Conservation (phyloP, 1,140 invertebrate genomes). For the Caerostris darwini region DNA sequence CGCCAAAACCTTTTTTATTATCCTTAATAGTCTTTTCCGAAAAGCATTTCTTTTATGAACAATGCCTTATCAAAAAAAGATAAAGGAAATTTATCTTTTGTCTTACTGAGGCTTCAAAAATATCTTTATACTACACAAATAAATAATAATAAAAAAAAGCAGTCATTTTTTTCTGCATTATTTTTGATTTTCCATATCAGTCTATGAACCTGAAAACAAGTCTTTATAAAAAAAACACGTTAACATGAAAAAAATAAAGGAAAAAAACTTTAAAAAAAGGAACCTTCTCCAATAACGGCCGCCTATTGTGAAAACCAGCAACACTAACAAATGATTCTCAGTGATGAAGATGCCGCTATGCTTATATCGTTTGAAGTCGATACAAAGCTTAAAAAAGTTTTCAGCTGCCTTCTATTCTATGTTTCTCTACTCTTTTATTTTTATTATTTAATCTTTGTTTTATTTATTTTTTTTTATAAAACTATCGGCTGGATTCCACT, state of each 20-base stretch:
- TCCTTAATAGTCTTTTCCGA: background rate
- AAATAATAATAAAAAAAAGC: background rate
- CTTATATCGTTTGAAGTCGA: slow-evolving; percentile 40
- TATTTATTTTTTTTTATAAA: slow-evolving; percentile 16
- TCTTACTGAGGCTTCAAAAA: background rate
- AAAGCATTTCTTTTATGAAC: background rate
- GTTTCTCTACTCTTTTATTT: background rate
- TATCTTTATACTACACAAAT: background rate
- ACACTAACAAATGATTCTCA: slow-evolving; percentile 10
- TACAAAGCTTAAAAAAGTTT: background rate
- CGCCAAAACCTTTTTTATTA: background rate
- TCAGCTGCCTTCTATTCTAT: slow-evolving; percentile 28
- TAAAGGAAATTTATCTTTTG: background rate
- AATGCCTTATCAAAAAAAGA: background rate
- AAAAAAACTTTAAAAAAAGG: background rate
- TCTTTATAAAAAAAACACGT: slow-evolving; percentile 13
- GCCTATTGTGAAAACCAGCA: too few relatives aligned
- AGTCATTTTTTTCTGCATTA: background rate
- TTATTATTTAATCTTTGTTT: background rate
- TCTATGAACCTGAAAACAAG: slow-evolving; percentile 22
- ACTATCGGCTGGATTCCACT: slow-evolving; percentile 50
- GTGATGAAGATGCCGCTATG: slow-evolving; percentile 48
- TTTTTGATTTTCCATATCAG: background rate
- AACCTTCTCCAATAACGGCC: too few relatives aligned
- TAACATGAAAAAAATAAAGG: background rate